phyloP scores from a whole-genome alignment of 2,113 vertebrate species.

The Anarhynchus alexandrinus region DNA sequence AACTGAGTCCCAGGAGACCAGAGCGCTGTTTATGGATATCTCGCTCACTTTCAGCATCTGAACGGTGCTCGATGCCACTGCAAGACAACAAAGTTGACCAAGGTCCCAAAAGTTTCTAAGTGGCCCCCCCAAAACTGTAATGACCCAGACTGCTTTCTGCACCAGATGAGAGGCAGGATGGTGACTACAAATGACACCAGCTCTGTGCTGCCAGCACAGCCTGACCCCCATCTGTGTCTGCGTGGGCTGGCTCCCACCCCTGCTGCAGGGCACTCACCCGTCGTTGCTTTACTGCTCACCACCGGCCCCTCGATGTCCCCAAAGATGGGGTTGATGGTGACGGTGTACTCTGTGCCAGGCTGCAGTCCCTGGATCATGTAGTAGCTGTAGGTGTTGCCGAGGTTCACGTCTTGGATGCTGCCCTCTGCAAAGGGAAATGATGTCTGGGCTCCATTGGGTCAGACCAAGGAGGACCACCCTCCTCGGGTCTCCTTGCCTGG shows the following conservation, averaged over 20 bases:
- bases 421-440: slow-evolving; percentile 66
- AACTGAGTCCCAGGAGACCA: slow-evolving; percentile 83
- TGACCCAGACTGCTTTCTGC: background rate
- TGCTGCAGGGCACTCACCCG: slow-evolving; percentile 67
- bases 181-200: background rate
- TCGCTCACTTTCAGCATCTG: slow-evolving; percentile 79
- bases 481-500: background rate
- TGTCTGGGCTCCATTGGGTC: background rate
- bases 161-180: background rate
- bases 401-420: slow-evolving; percentile 82
- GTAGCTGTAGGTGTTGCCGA: slow-evolving; percentile 77
- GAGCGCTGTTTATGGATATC: slow-evolving; percentile 76
- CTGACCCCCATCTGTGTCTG: background rate
- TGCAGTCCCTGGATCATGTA: slow-evolving; percentile 89
- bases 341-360: slow-evolving; percentile 74
- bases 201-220: background rate
- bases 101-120: background rate
- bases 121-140: background rate
- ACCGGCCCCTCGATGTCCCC: slow-evolving; percentile 82
- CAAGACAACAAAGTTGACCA: background rate
- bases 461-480: background rate
- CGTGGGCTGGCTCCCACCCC: background rate
- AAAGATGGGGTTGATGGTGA: slow-evolving; percentile 88
- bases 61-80: slow-evolving; percentile 87
- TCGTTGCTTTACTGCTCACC: slow-evolving; percentile 68